phyloP scores from a whole-genome alignment of 2,797 vertebrate species.

The Hoplostethus mediterraneus region DNA sequence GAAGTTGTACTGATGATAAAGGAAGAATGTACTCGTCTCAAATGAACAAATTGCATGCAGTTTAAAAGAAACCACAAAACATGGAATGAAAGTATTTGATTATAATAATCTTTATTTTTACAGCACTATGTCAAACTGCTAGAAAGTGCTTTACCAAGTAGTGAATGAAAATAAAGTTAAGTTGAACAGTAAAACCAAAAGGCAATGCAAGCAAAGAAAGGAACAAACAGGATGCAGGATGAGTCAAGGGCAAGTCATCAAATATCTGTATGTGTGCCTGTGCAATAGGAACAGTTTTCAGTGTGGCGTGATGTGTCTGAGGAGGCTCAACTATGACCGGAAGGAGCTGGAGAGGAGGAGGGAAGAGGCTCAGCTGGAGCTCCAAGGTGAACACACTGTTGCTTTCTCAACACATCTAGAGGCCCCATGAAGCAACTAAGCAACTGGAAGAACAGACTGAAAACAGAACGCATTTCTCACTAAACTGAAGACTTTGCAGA shows the following conservation, averaged over 20 bases:
- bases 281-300: conserved; percentile 95
- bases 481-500: no score
- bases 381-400: conserved; percentile 82
- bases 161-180: no score
- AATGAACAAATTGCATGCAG: not conserved
- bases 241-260: no score
- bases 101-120: no score
- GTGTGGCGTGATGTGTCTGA: conserved; percentile 96
- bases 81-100: no score
- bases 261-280: not conserved
- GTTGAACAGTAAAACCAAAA: no score
- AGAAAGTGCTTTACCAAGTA: no score
- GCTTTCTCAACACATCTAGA: not conserved
- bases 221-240: no score
- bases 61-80: not conserved
- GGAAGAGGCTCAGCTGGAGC: conserved; percentile 90
- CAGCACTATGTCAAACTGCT: no score
- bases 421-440: no score
- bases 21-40: not conserved
- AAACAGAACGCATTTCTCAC: no score
- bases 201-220: no score
- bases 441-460: not conserved
- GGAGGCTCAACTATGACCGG: conserved; percentile 95
- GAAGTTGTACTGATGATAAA: not conserved
- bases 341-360: conserved; percentile 93